phyloP scores from a whole-genome alignment of 2,797 vertebrate species.

The Argya squamiceps region DNA sequence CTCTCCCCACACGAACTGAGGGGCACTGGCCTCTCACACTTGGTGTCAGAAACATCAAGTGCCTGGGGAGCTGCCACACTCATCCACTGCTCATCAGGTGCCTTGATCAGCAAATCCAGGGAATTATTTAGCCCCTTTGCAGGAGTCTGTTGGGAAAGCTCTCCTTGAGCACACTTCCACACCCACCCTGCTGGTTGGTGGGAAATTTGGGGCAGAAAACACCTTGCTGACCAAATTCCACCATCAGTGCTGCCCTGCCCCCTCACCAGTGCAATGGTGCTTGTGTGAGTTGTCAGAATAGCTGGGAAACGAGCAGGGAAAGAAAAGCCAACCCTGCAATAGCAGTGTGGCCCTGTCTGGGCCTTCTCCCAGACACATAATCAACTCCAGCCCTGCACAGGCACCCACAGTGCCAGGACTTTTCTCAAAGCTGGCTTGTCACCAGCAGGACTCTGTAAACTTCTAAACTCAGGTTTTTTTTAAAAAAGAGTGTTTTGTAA shows the following conservation, averaged over 20 bases:
- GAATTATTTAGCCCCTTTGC: rapidly evolving
- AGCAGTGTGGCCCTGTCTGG: neutral
- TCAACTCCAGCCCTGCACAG: neutral
- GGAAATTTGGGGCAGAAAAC: neutral
- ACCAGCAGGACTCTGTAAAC: neutral
- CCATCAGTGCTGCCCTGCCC: neutral
- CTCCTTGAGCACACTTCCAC: neutral
- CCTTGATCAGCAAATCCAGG: neutral
- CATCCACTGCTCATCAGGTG: neutral
- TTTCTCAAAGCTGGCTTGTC: neutral
- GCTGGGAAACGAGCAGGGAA: neutral
- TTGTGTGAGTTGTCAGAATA: neutral
- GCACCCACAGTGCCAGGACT: neutral
- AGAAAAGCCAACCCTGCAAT: neutral
- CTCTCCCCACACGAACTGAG: neutral
- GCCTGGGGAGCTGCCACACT: neutral
- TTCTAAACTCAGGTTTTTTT: neutral
- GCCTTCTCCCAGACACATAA: neutral
- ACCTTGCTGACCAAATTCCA: neutral
- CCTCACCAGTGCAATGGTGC: neutral
- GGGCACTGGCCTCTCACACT: neutral
- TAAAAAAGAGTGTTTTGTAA: neutral
- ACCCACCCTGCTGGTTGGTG: too few species aligned
- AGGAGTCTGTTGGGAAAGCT: neutral
- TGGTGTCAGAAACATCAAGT: neutral